These are phyloP conservation scores for Buphagus erythrorhynchus DNA, from an alignment of 2,797 vertebrate genomes.

Conservation along the genomic window DNA sequence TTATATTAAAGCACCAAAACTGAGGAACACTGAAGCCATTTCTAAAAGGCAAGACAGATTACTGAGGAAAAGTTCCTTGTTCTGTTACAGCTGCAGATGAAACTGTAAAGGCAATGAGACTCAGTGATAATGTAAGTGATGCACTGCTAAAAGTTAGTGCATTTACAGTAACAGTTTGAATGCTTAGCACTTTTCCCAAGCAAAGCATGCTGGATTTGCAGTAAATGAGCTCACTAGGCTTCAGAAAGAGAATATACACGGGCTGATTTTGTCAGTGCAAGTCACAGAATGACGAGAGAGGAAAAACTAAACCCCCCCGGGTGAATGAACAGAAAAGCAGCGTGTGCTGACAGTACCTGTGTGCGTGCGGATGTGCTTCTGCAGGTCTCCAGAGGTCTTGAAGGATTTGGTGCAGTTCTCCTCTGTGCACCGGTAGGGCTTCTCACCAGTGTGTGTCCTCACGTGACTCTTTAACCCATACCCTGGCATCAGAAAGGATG, in stretches of 20 bases:
- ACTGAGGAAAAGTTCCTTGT: not conserved
- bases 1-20: not conserved
- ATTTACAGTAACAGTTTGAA: not conserved
- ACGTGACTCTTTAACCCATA: slow-evolving; percentile 98
- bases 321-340: not conserved
- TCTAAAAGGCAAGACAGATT: not conserved
- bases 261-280: not conserved
- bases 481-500: slow-evolving; percentile 71
- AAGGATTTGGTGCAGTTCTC: slow-evolving; percentile 97
- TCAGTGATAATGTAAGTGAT: not conserved
- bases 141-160: not conserved
- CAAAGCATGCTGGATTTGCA: not conserved
- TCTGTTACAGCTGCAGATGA: not conserved
- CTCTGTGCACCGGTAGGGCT: slow-evolving; percentile 96
- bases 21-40: not conserved
- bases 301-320: not conserved
- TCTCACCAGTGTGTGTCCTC: slow-evolving; percentile 97
- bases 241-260: slow-evolving; percentile 2
- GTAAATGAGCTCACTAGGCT: not conserved
- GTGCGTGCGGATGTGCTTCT: slow-evolving; percentile 97
- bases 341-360: slow-evolving; percentile 82
- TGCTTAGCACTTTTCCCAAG: not conserved
- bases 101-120: not conserved
- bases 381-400: slow-evolving; percentile 97
- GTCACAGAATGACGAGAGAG: not conserved